Base-by-base conservation (phyloP, 2,113 vertebrate genomes). In the Sander lucioperca region DNA sequence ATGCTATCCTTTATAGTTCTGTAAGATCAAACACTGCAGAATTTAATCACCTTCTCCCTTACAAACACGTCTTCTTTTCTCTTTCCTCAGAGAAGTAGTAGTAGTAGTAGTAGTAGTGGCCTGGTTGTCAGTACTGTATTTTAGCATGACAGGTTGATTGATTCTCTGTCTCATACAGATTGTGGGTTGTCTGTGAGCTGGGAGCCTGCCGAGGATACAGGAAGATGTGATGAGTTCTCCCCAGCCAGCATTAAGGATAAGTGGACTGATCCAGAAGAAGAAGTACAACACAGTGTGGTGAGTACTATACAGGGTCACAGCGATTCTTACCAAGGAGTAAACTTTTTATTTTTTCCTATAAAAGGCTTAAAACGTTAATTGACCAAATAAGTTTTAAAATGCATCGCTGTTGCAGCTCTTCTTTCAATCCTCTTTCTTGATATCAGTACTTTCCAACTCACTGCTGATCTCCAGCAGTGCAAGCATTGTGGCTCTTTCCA, bases 151-250 rank as follows among this genome's bases (percentile, higher is more conserved):
- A 3, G 14, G 11, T 61, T 74, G 57, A 43, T 67, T 48, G 54
- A 71, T 30, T 88, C 7, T 82, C 1, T 72, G 4, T 73, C 47
- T 64, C 10, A 14, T 62, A 12, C 71, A 94, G 93, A 91, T 64
- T 91, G 90, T 66, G 92, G 85, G 11, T 57, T 94, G 78, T 92
- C 91, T 6, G 73, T 91, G 75, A 88, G 89, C 27, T 90, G 88
- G 88, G 27, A 90, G 14, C 74, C 85, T 10, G 58, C n/a, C 0
- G 39, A 81, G 45, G 65, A 86, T 14, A 12, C 13, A 21, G 61
- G 8, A 69, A 7, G 25, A 10, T 70, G 74, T 69, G 69, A 88
- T 6, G 79, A 86, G 27, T 74, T 86, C 21, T 64, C 91, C 0
- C 25, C 82, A 27, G 27, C 19, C 3, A 36, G 16, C 72, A 81